Base-by-base conservation (phyloP, 2,888 invertebrate species). In the Agriopis leucophaearia region DNA sequence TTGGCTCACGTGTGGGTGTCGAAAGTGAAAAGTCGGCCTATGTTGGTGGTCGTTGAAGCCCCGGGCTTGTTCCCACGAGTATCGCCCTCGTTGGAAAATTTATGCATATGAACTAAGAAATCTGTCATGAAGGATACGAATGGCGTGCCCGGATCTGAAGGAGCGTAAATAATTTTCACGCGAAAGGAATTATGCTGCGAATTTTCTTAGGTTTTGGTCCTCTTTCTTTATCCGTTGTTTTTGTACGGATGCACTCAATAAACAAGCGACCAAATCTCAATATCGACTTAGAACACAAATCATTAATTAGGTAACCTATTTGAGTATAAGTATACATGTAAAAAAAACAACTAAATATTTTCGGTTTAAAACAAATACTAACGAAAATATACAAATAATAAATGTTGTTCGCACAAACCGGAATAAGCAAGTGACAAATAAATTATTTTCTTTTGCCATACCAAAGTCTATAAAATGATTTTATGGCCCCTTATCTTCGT, bases 41-140 rank as follows among this genome's bases (percentile, higher is more conserved):
- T 90, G 90, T 85, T 90, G 93, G 94, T 94, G 94, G 94, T 93
- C 93, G 91, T 55, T 71, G 75, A 73, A 74, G 85, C 84, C 91
- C 85, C 79, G 84, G 81, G 91, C 90, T 69, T 73, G 87, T 93
- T 94, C 94, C 90, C 94, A 93, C 94, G 94, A 87, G 85, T 92
- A 91, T 92, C 88, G 73, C 79, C 80, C 86, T 79, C 88, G 83
- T 80, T 86, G 92, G 94, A 92, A 93, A 93, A 93, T 93, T 89
- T 93, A 92, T 93, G 92, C 89, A 91, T 89, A 93, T 89, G 90
- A 88, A 90, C 90, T 91, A 90, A 92, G 92, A 91, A 92, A 92
- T 92, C 88, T 92, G 93, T 92, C 92, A 90, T 92, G 90, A 91
- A 87, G 87, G 88, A 92, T 93, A 89, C 84, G 88, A 83, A 90